phyloP scores from a whole-genome alignment of 2,113 vertebrate genomes.

The Antechinus stuartii region DNA sequence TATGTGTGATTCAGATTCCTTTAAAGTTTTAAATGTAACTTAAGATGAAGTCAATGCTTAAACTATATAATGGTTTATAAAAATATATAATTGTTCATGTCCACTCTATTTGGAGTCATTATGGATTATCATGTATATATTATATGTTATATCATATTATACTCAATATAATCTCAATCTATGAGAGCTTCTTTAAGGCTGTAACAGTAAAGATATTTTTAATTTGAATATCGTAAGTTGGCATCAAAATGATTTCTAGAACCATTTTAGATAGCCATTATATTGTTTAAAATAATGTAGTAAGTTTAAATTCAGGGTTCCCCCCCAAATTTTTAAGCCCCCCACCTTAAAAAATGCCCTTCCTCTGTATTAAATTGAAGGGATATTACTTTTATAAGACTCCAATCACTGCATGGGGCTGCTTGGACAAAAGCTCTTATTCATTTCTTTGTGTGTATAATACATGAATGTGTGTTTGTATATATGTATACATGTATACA shows the following conservation, averaged over 20 bases:
- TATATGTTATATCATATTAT: constrained; percentile 62
- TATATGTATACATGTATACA: background rate
- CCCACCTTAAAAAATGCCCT: background rate
- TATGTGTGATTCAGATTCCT: constrained; percentile 68
- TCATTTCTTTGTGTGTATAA: background rate
- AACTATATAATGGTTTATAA: constrained; percentile 73
- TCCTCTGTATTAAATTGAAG: constrained; percentile 3
- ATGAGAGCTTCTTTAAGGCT: constrained; percentile 60
- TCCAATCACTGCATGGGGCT: background rate
- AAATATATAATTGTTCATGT: constrained; percentile 57
- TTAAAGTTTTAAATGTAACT: constrained; percentile 70
- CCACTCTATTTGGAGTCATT: constrained; percentile 72
- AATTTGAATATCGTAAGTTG: constrained; percentile 42
- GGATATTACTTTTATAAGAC: constrained; percentile 14
- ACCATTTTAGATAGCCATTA: constrained; percentile 62
- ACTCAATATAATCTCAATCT: constrained; percentile 20
- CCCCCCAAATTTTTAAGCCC: constrained; percentile 15
- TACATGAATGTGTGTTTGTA: background rate
- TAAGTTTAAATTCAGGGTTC: constrained; percentile 26
- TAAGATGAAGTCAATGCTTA: constrained; percentile 49
- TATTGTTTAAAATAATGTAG: constrained; percentile 36
- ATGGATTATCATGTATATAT: constrained; percentile 69
- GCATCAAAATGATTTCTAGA: constrained; percentile 73
- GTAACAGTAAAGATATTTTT: constrained; percentile 55
- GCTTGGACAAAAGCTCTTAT: constrained; percentile 28